Base-by-base conservation (phyloP, 2,888 invertebrate species). In the Yponomeuta cagnagella region DNA sequence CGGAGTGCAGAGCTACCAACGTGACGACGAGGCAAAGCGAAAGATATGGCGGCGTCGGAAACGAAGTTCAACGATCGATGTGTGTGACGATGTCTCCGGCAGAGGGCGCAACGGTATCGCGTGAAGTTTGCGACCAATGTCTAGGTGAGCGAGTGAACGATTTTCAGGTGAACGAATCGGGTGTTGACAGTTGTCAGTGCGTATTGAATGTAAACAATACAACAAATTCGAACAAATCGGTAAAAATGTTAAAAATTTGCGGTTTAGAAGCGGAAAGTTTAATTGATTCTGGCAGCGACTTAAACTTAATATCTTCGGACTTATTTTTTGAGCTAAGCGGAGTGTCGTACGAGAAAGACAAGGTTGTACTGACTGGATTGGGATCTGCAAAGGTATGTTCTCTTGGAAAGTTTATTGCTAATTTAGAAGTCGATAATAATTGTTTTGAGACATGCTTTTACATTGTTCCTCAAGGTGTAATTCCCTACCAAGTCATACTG, bases 251-350 rank as follows among this genome's bases (percentile, higher is more conserved):
- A 12, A 23, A 70, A 70, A 71, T 72, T 64, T 66, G 70, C 67
- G 70, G 71, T 12, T 63, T 64, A 43, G 68, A 31, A 30, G 68
- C 70, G 12, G 37, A 66, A 63, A 15, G 48, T 43, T 71, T 73
- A 70, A 68, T 73, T 48, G 73, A 73, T 52, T 68, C 72, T 2
- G 73, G 23, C 23, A 23, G 23, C 23, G 23, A 23, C 23, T 23
- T 23, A 23, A 23, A 23, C 23, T 23, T 23, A 68, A 71, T 73
- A 30, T 48, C 70, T 52, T 52, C 68, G 23, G 63, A 63, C 12
- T 10, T 63, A 23, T 63, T 63, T 63, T 33, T 74, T 48, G 70
- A 74, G 72, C 12, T 74, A 43, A 73, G 69, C 43, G 71, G 72
- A 37, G 9, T 73, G 48, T 58, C 73, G 12, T 71, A 69, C 10